phyloP scores from a whole-genome alignment of 2,113 vertebrate genomes.

The Amblyopsis rosae region DNA sequence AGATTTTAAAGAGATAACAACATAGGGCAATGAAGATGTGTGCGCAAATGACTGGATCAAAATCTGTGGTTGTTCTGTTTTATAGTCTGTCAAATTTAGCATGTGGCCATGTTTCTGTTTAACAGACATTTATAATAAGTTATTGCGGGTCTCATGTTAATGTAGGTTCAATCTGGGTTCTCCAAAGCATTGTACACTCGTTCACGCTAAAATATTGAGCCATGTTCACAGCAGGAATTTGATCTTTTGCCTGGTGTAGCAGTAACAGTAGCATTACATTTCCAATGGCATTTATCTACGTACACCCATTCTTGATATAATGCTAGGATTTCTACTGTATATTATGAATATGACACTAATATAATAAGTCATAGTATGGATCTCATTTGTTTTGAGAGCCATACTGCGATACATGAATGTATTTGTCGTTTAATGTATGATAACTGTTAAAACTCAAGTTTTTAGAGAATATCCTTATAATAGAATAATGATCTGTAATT shows the following conservation, averaged over 20 bases:
- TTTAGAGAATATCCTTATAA: too few species aligned
- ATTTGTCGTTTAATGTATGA: too few species aligned
- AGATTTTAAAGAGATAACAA: background rate
- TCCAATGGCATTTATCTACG: slow-evolving; percentile 30
- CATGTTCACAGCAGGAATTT: slow-evolving; percentile 27
- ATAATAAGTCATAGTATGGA: background rate
- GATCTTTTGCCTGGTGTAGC: slow-evolving; percentile 38
- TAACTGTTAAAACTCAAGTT: too few species aligned
- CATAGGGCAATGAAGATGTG: slow-evolving; percentile 6
- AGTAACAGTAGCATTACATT: slow-evolving; percentile 42
- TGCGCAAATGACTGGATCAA: slow-evolving; percentile 32
- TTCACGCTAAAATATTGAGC: slow-evolving; percentile 59
- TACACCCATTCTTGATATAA: slow-evolving; percentile 22
- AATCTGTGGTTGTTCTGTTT: slow-evolving; percentile 48
- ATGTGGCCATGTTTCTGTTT: slow-evolving; percentile 49
- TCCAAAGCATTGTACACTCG: slow-evolving; percentile 51
- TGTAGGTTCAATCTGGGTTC: slow-evolving; percentile 64
- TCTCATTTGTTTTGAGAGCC: too few species aligned
- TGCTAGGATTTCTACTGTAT: slow-evolving; percentile 1
- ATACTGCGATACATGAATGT: too few species aligned
- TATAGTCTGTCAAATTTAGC: slow-evolving; percentile 57
- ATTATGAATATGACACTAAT: slow-evolving; percentile 2
- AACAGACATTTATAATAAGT: slow-evolving; percentile 61
- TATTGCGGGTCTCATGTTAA: slow-evolving; percentile 37
- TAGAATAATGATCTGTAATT: too few species aligned